Conservation (phyloP, 2,797 vertebrate species). For the Hydrocynus forskahlii region DNA sequence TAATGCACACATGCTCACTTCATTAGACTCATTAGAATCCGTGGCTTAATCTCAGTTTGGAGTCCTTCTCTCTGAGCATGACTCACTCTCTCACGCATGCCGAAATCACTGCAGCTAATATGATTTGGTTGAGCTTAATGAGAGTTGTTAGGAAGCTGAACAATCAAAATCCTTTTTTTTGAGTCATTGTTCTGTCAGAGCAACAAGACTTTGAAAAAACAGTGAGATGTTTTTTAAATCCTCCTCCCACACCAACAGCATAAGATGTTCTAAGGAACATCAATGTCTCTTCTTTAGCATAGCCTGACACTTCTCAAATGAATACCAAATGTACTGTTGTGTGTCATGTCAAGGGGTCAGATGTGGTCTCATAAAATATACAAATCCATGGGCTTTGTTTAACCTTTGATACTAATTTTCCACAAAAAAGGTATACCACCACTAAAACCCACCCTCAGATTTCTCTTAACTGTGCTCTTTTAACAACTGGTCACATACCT, state of each 20-base stretch:
- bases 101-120: neutral
- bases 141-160: neutral
- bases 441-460: no score
- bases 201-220: neutral
- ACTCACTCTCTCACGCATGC: neutral
- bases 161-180: conserved; percentile 2
- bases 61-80: conserved; percentile 18
- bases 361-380: no score
- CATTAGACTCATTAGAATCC: conserved; percentile 50
- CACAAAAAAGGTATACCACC: no score
- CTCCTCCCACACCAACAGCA: neutral
- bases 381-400: no score
- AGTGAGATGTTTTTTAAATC: conserved; percentile 6
- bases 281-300: no score
- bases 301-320: no score
- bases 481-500: no score
- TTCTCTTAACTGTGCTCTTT: no score
- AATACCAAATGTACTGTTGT: neutral
- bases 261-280: neutral
- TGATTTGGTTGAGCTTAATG: conserved; percentile 11
- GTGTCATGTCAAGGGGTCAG: no score
- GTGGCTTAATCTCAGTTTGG: conserved; percentile 35
- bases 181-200: neutral
- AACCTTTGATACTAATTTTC: no score
- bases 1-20: conserved; percentile 44